These are phyloP conservation scores for Chlorodrepanis virens DNA, from an alignment of 2,113 vertebrate species.

Conservation along the genomic window DNA sequence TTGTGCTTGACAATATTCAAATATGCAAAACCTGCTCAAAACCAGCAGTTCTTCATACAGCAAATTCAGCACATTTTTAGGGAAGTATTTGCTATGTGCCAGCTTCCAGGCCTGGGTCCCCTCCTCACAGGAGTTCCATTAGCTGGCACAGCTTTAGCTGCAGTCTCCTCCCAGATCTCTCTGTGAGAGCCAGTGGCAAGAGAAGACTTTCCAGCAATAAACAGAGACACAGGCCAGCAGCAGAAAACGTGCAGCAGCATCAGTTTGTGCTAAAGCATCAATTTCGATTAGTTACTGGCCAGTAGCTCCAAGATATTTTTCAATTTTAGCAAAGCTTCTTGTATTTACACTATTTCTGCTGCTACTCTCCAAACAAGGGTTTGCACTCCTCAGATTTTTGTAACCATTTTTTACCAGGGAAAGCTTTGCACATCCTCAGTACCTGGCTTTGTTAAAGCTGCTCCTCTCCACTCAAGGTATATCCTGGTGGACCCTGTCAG, in stretches of 20 bases:
- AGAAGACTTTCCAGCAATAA: not conserved
- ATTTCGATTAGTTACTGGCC: not conserved
- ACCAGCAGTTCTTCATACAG: not conserved
- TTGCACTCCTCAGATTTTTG: not conserved
- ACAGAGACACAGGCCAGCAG: not conserved
- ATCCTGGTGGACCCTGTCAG: not conserved
- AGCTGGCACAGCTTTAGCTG: not conserved
- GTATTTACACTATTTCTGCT: not conserved
- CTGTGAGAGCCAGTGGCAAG: not conserved
- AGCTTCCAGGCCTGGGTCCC: not conserved
- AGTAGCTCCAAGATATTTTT: not conserved
- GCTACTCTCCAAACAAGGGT: not conserved
- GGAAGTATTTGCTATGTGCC: not conserved
- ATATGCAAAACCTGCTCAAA: conserved; percentile 6
- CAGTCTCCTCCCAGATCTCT: not conserved
- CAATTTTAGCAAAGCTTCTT: not conserved
- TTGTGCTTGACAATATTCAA: not conserved
- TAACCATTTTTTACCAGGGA: not conserved
- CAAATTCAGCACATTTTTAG: not conserved
- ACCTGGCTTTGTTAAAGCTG: not conserved
- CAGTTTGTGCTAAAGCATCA: not conserved
- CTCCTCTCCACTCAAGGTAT: not conserved
- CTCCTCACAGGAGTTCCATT: not conserved
- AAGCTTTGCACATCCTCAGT: not conserved
- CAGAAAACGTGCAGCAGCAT: not conserved